Evolutionary conservation across 2,113 vertebrate genomes (phyloP).

Genomic region (Meles meles): DNA sequence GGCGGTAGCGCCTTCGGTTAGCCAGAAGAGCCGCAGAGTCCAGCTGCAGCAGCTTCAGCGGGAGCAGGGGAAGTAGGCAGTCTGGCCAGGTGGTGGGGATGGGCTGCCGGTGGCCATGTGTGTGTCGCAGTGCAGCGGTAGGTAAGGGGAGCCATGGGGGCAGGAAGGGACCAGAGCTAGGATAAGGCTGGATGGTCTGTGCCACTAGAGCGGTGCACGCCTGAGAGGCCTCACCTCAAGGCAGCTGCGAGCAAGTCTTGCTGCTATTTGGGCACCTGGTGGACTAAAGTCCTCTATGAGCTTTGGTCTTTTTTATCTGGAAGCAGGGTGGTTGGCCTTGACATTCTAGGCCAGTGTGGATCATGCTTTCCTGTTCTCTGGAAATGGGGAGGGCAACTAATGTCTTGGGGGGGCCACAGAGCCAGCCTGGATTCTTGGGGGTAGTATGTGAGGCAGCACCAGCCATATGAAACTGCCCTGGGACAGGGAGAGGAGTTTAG

Average conservation of each 20-base stretch:
- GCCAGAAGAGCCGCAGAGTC: conserved; percentile 76
- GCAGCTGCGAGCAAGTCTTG: background rate
- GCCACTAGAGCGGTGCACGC: background rate
- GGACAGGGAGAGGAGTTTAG: background rate
- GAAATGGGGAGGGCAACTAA: background rate
- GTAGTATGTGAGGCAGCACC: background rate
- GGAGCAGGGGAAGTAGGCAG: conserved; percentile 88
- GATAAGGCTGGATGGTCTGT: background rate
- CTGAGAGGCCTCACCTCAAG: background rate
- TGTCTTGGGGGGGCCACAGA: background rate
- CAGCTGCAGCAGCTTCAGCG: conserved; percentile 85
- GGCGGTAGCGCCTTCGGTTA: conserved; percentile 76
- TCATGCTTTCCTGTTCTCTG: background rate
- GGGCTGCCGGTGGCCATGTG: conserved; percentile 47
- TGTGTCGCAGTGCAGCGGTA: background rate
- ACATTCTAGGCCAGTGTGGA: background rate
- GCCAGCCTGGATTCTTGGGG: background rate
- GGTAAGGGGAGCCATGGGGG: background rate
- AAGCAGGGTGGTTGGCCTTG: background rate
- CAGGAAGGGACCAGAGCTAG: background rate
- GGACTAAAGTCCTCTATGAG: background rate
- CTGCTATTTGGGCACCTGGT: background rate
- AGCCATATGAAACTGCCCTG: background rate
- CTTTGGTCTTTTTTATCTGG: background rate
- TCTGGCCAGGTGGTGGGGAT: conserved; percentile 77